Base-by-base conservation (phyloP, 2,113 vertebrate genomes). In the Corvus cornix region DNA sequence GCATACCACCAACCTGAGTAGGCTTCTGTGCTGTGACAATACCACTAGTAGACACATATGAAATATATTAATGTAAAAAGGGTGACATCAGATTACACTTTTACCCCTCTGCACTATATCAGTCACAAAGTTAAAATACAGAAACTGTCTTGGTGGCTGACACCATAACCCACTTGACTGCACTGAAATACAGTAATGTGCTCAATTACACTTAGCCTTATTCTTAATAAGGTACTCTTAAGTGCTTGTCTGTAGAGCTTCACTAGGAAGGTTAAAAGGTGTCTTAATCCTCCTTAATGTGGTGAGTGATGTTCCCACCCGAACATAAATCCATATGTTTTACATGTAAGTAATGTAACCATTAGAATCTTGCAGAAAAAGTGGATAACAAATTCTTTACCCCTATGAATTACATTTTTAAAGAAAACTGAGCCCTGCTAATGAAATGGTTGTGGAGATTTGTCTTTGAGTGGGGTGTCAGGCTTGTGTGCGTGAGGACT, bases 401-500 rank as follows among this genome's bases (percentile, higher is more conserved):
- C 13, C 67, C n/a, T 53, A n/a, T 19, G 6, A 78, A 63, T 67
- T 21, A 63, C 4, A 4, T 86, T 88, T 69, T 79, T 22, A 62
- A 59, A 90, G 68, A 37, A 84, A 84, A 84, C 27, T 64, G 58
- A 52, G 33, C 12, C 56, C n/a, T 80, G 31, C 14, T 92, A 44
- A 15, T 30, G 15, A 56, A 82, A 51, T 39, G 8, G 9, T 70
- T 76, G 14, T 37, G 11, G 35, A 9, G 12, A 46, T 70, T 86
- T 74, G 20, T 48, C 39, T 76, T 43, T 20, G 17, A 26, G 43
- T 12, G 31, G 7, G 2, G 2, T 77, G 81, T 76, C 70, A 76
- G 53, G 11, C 17, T 79, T 64, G 15, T 3, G 1, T 73, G 16
- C 0, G 0, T 10, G 11, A 4, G 26, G 7, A 44, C 19, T 80